Evolutionary conservation across 1,140 invertebrate genomes (phyloP), one percentile per base, ranked within the genome.

Genomic region (Neodiprion pinetum): DNA sequence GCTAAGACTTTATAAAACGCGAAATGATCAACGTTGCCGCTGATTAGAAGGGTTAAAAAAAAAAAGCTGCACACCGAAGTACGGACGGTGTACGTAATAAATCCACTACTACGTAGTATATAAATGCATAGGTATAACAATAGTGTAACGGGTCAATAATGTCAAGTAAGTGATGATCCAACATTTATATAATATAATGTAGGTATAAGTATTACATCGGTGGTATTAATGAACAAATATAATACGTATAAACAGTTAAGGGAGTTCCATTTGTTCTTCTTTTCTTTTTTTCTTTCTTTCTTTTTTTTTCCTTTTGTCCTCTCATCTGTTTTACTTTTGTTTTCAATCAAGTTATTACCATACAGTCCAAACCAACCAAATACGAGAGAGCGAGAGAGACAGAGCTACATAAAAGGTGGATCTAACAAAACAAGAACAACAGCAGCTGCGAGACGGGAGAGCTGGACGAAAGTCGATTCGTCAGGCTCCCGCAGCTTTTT

Each of bases 301-400:
- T 53, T 53, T 53, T 53, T 53, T 14, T 53, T 53, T 10, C 50
- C n/a, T 53, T 53, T 1, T 61, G 4, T 61, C 9, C n/a, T 61
- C 11, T 11, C n/a, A 14, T 61, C n/a, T 61, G 11, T 7, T 61
- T 61, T 61, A 14, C 7, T 61, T 61, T 5, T 0, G 11, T 61
- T 14, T 14, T 61, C 7, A 61, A 61, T 61, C 53, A 61, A 61
- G 53, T 61, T 40, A 40, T 40, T 61, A 61, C 53, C 53, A 61
- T 61, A 61, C 53, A 61, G 53, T 61, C 53, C 53, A 61, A 61
- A 61, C 53, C 53, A 61, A 61, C 53, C 53, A 61, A 61, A 40
- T 61, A 61, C 53, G 53, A 61, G 53, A 61, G 53, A 61, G 53
- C 53, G 53, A 61, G 53, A 61, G 53, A 61, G 53, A 61, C 53